A percentile compares a stretch with the other conserved stretches of the same genome.
Evolutionary conservation across 2,888 invertebrate species (phyloP).

Genomic region (Synergus umbraculus): DNA sequence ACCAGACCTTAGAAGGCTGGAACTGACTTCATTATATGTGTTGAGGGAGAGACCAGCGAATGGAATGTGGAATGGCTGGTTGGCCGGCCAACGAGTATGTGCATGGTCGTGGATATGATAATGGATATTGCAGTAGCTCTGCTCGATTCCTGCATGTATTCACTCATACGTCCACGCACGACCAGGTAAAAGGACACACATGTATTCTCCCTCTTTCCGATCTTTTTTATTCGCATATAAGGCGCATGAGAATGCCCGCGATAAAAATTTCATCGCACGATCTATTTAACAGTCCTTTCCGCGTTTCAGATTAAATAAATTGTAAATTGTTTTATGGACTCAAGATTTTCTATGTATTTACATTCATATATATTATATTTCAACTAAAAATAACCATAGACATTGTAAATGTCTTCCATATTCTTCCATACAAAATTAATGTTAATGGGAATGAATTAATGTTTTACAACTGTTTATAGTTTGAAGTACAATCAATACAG

Average conservation of each 20-base stretch:
- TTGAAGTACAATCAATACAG: no score
- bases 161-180: constrained; percentile 27
- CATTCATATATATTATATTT: no score
- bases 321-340: no score
- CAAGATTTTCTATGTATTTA: no score
- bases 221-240: constrained; percentile 40
- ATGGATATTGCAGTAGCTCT: constrained; percentile 15
- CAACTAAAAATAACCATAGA: no score
- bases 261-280: constrained; percentile 50
- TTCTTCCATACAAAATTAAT: no score
- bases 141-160: constrained; percentile 14
- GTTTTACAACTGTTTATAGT: no score
- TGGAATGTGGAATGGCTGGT: constrained; percentile 54
- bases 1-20: constrained; percentile 72
- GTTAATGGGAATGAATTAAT: no score
- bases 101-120: neutral
- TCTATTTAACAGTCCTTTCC: constrained; percentile 45
- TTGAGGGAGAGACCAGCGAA: constrained; percentile 47
- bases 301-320: neutral
- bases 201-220: constrained; percentile 29
- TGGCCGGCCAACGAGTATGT: constrained; percentile 43
- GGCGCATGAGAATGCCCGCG: constrained; percentile 47
- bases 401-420: no score
- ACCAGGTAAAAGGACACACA: constrained; percentile 41
- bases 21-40: constrained; percentile 73